Percentiles rank a stretch among this genome's conserved stretches.
These are phyloP conservation scores for Daphoenositta chrysoptera DNA, from an alignment of 2,113 vertebrate genomes.

Conservation along the genomic window DNA sequence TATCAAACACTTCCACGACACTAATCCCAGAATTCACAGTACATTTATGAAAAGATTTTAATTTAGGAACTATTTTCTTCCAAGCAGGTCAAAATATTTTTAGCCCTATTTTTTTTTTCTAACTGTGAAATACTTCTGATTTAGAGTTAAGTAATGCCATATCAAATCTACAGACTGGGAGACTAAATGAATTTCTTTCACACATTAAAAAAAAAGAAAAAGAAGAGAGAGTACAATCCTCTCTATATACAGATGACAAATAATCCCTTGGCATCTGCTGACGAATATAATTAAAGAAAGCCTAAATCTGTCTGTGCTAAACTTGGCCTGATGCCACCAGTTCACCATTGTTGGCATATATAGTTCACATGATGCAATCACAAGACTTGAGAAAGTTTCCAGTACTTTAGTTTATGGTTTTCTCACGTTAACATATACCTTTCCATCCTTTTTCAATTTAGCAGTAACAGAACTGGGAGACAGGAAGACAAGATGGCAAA, in stretches of 20 bases:
- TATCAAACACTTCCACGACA: background rate
- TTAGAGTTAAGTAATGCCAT: background rate
- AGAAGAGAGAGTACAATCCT: background rate
- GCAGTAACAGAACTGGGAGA: background rate
- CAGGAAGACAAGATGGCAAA: background rate
- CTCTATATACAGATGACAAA: constrained; percentile 2
- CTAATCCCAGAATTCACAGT: background rate
- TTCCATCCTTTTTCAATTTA: background rate
- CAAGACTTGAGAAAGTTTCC: background rate
- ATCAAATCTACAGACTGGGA: background rate
- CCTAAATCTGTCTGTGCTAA: constrained; percentile 30
- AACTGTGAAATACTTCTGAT: background rate
- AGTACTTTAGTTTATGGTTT: background rate
- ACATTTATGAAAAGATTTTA: background rate
- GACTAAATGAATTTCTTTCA: constrained; percentile 12
- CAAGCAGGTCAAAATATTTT: background rate
- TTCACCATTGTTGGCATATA: constrained; percentile 14
- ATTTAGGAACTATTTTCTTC: background rate
- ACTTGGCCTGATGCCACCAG: background rate
- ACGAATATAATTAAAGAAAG: constrained; percentile 23
- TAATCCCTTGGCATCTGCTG: constrained; percentile 29
- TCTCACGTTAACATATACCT: background rate
- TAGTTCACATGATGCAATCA: background rate
- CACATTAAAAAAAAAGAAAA: background rate
- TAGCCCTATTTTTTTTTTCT: background rate